Evolutionary conservation across 2,888 invertebrate species (phyloP).

Genomic region (Eupithecia pulchellata): DNA sequence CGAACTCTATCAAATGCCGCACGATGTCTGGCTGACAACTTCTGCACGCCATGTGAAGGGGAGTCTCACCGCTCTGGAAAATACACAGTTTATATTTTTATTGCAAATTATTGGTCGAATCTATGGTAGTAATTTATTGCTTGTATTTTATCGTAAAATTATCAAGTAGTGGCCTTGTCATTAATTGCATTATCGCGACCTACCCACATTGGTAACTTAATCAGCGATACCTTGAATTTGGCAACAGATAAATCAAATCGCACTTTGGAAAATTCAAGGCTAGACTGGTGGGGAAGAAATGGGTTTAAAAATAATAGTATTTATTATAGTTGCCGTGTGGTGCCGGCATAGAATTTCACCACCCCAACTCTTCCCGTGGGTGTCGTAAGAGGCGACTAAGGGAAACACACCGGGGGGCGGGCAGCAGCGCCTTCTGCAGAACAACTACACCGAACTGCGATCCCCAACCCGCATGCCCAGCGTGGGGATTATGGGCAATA

Average conservation of each 20-base stretch:
- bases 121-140: neutral
- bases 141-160: neutral
- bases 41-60: conserved; percentile 96
- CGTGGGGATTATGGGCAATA: too few relatives aligned
- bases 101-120: neutral
- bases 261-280: conserved; percentile 3
- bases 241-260: neutral
- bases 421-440: too few relatives aligned
- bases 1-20: conserved; percentile 92
- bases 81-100: conserved; percentile 15
- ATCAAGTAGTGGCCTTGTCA: neutral
- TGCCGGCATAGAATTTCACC: too few relatives aligned
- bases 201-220: conserved; percentile 7
- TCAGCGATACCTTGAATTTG: conserved; percentile 9
- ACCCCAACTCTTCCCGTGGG: too few relatives aligned
- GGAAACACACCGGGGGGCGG: too few relatives aligned
- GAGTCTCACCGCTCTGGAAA: conserved; percentile 95
- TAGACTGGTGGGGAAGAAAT: neutral
- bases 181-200: neutral
- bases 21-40: conserved; percentile 94
- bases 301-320: neutral
- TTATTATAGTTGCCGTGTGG: too few relatives aligned
- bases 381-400: too few relatives aligned
- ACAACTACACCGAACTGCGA: too few relatives aligned
- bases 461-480: too few relatives aligned